Base-by-base conservation (phyloP, 2,888 invertebrate species). In the Spatulosminthurus flaviceps region DNA sequence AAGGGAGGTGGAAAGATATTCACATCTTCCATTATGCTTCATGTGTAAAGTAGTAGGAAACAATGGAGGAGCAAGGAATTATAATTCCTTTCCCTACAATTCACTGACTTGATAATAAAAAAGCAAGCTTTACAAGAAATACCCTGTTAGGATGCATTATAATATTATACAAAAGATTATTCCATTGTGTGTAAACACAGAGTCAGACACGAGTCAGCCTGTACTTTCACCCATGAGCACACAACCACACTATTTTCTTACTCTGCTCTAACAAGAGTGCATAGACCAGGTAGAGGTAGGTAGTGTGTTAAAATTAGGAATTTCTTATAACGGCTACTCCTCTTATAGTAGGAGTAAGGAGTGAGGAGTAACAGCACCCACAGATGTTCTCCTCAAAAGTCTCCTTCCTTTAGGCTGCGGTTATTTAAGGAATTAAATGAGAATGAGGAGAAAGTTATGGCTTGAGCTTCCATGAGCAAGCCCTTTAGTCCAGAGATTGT, bases 71-170 rank as follows among this genome's bases (percentile, higher is more conserved):
- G 21, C 22, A 73, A 73, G 60, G 28, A 28, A 51, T 61, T 34
- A 74, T 51, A 74, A 61, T 74, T 60, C 61, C 74, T 29, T 74
- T 74, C 29, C 64, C 28, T 41, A 66, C 41, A 13, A 29, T 28
- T 28, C 7, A 41, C 19, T 41, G 76, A 67, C 16, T 19, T 51
- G 51, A 16, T 51, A 4, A 4, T 19, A 51, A 16, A 16, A 19
- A 51, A 16, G 51, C 51, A 11, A 19, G 51, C n/a, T 51, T 51
- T 2, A 19, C 9, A 51, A 19, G 16, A 51, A 19, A 51, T 19
- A 19, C n/a, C n/a, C n/a, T n/a, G n/a, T n/a, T n/a, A 51, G 51
- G 51, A 51, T 5, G 51, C n/a, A 51, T 51, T 51, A 51, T 19
- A 51, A 11, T 51, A 51, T 51, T 51, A 51, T 51, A 51, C n/a